These are phyloP conservation scores for Lasioglossum vierecki DNA, from an alignment of 2,888 invertebrate genomes.

Conservation along the genomic window DNA sequence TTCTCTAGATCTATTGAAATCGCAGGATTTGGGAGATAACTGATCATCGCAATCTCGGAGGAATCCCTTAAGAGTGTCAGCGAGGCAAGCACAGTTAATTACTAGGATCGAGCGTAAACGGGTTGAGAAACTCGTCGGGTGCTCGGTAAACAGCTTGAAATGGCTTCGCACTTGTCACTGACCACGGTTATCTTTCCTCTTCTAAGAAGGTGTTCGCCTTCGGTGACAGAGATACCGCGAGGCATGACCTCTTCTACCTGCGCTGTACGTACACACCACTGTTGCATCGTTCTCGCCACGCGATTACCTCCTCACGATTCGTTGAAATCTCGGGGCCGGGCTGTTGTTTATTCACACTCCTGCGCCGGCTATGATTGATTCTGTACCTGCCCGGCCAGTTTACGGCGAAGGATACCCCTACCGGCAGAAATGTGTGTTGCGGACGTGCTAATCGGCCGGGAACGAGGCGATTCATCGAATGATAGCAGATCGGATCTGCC, in stretches of 20 bases:
- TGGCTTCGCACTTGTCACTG: constrained; percentile 76
- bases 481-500: not conserved
- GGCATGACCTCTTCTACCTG: constrained; percentile 72
- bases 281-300: constrained; percentile 64
- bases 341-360: constrained; percentile 26
- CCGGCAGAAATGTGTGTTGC: not conserved
- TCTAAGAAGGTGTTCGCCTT: constrained; percentile 73
- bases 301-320: constrained; percentile 80
- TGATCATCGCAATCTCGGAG: not conserved
- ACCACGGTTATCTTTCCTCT: constrained; percentile 72
- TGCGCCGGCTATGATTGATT: constrained; percentile 26
- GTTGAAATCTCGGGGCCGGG: constrained; percentile 71
- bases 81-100: constrained; percentile 22
- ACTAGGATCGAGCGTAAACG: constrained; percentile 26
- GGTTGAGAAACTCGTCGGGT: constrained; percentile 44
- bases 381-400: not conserved
- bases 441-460: not conserved
- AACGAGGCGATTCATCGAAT: not conserved
- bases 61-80: not conserved
- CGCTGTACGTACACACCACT: constrained; percentile 31
- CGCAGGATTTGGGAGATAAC: too few relatives aligned
- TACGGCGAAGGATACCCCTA: not conserved
- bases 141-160: constrained; percentile 54
- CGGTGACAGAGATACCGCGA: constrained; percentile 69
- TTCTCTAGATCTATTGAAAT: too few relatives aligned